Percentiles rank a stretch among this genome's conserved stretches.
phyloP scores from a whole-genome alignment of 2,113 vertebrate genomes.

The Sorex araneus region DNA sequence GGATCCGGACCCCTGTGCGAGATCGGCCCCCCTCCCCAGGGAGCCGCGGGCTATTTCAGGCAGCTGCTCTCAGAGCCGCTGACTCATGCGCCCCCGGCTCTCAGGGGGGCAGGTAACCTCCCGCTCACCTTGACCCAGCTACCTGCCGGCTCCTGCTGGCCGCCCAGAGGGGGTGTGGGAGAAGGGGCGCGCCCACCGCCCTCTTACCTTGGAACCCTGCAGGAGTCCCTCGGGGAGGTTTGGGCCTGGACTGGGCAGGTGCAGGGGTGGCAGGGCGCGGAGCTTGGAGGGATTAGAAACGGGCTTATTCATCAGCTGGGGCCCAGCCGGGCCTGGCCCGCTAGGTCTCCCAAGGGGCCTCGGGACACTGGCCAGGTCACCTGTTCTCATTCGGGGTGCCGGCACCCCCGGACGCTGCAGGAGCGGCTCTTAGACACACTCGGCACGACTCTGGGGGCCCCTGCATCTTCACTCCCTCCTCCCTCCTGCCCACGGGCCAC shows the following conservation, averaged over 20 bases:
- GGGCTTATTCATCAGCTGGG: slow-evolving; percentile 28
- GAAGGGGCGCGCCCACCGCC: not conserved
- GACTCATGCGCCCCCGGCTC: slow-evolving; percentile 70
- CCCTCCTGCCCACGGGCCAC: too few species aligned
- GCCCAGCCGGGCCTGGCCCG: slow-evolving; percentile 1
- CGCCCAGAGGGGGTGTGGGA: not conserved
- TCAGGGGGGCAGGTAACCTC: not conserved
- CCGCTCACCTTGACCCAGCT: slow-evolving; percentile 70
- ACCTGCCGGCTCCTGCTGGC: too few species aligned
- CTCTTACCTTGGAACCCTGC: slow-evolving; percentile 94
- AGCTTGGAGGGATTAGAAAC: slow-evolving; percentile 90
- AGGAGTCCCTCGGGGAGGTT: slow-evolving; percentile 91
- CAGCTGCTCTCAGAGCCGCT: slow-evolving; percentile 7
- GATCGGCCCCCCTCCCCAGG: slow-evolving; percentile 56
- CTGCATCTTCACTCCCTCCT: not conserved
- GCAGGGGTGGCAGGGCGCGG: slow-evolving; percentile 61
- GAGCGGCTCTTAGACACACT: not conserved
- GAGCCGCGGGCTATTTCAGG: slow-evolving; percentile 70
- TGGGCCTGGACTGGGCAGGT: slow-evolving; percentile 90
- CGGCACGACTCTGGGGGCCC: not conserved
- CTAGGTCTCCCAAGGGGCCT: not conserved
- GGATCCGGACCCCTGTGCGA: slow-evolving; percentile 10
- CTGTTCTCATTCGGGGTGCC: not conserved
- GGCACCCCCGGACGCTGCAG: not conserved
- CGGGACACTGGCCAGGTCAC: not conserved